Base-by-base conservation (phyloP, 2,113 vertebrate genomes). In the Bothrops jararaca region DNA sequence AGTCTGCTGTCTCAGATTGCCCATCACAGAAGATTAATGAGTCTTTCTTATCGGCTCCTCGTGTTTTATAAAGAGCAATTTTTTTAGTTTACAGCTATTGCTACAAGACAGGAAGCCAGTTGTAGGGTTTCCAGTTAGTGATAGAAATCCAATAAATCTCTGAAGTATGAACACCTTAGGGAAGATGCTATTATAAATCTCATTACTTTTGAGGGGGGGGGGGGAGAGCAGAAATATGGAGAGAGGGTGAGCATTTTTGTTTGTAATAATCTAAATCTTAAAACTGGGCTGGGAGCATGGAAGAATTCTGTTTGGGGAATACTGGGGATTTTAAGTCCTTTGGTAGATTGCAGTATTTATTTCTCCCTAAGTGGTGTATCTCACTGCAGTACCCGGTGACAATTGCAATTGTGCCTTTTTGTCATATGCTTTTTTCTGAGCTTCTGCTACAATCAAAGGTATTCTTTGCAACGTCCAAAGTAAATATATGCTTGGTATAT, bases 161-260 rank as follows among this genome's bases (percentile, higher is more conserved):
- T 91, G n/a, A 94, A 88, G 58, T 18, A 39, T 90, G 42, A 88
- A 85, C 58, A n/a, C n/a, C 42, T 74, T 54, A 90, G 90, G 94
- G 95, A 95, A 95, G 94, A 88, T 93, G 95, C 94, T 95, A 93
- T 95, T 93, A 94, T 96, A 96, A 95, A 95, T 95, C 94, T 95
- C 91, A 95, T 95, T 95, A 95, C 95, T 96, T 96, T 97, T 96
- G 97, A 97, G 96, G 96, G 9, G 42, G 88, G 88, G 22, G n/a
- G n/a, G n/a, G n/a, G n/a, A n/a, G 15, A 15, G n/a, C 42, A 22
- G 39, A 96, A 94, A 97, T 96, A 96, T 97, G 96, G 96, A 88
- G 96, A 97, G 96, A 96, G 95, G 92, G 93, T 96, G 96, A 96
- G 96, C 96, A 92, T 97, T 97, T 97, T 97, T 97, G 97, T 97